Evolutionary conservation across 2,888 invertebrate species (phyloP).

Genomic region (Dinocampus coccinellae): DNA sequence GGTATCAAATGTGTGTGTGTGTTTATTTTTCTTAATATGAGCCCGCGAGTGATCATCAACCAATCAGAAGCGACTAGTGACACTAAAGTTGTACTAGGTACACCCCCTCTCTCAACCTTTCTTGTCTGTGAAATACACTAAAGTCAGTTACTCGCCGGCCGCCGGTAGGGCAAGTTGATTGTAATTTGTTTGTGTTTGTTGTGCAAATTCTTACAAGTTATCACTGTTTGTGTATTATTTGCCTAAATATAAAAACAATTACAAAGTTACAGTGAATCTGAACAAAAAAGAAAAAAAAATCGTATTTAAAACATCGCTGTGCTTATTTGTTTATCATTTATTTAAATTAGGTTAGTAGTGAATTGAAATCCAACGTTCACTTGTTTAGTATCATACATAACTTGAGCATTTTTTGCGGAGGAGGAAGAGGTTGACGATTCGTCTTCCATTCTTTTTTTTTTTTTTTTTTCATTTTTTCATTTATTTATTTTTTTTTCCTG

Average conservation of each 20-base stretch:
- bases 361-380: not conserved
- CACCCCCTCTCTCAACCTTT: not conserved
- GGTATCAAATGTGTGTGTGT: no score
- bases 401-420: not conserved
- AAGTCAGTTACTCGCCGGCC: slow-evolving; percentile 61
- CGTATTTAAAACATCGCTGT: not conserved
- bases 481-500: no score
- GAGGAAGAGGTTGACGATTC: not conserved
- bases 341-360: not conserved
- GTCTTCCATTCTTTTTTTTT: not conserved
- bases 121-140: not conserved
- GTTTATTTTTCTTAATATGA: no score
- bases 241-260: not conserved
- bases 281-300: no score
- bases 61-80: no score
- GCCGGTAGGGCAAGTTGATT: slow-evolving; percentile 50
- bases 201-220: not conserved
- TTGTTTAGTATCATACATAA: not conserved
- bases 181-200: not conserved
- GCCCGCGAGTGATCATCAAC: no score
- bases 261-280: not conserved
- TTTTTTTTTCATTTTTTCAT: not conserved
- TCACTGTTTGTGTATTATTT: not conserved
- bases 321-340: not conserved
- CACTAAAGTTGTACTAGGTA: no score